phyloP scores from a whole-genome alignment of 1,140 invertebrate species.

The Mycetomoellerius zeteki region DNA sequence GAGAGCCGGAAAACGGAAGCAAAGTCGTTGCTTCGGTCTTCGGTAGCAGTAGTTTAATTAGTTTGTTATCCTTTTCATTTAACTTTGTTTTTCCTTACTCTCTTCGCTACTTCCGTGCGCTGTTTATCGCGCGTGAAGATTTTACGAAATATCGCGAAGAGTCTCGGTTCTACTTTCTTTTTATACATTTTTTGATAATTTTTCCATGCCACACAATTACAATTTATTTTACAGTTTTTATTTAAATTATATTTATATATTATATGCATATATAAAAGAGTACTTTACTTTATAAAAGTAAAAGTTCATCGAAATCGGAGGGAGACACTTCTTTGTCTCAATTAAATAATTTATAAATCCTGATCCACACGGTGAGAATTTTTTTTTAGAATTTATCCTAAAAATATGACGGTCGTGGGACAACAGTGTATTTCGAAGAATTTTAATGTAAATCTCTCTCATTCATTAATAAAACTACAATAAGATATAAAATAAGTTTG shows the following conservation, averaged over 20 bases:
- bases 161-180: not conserved
- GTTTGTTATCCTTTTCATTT: conserved; percentile 80
- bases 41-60: conserved; percentile 78
- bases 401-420: no score
- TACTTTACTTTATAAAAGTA: no score
- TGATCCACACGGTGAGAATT: no score
- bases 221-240: not conserved
- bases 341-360: not conserved
- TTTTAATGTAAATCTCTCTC: no score
- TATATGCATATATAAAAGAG: not conserved
- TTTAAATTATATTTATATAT: not conserved
- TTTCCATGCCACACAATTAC: not conserved
- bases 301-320: not conserved
- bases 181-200: not conserved
- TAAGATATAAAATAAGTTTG: no score
- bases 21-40: conserved; percentile 48
- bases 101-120: not conserved
- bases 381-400: no score
- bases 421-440: no score
- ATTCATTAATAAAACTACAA: no score
- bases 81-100: conserved; percentile 72
- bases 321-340: no score
- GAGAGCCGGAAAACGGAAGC: conserved; percentile 35
- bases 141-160: not conserved
- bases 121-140: conserved; percentile 15